Evolutionary conservation across 2,113 vertebrate genomes (phyloP), one percentile per base, ranked within the genome.

Genomic region (Paramormyrops kingsleyae): DNA sequence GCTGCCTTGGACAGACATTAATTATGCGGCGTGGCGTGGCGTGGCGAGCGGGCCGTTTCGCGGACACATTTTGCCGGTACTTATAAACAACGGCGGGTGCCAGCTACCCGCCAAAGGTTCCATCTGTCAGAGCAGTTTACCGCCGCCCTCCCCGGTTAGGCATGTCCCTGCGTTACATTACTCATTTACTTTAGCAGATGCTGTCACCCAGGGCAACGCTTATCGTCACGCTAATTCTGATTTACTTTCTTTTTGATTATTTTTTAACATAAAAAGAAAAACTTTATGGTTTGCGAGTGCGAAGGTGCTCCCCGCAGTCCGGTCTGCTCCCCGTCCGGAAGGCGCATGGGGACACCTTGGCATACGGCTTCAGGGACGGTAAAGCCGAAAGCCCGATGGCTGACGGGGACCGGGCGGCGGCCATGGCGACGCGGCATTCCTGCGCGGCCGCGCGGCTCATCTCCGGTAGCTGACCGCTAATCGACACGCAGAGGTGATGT

Each of bases 81-180:
- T 87, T 87, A 87, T 87, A 87, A 87, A 87, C 85, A 87, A 50
- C 85, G 27, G 1, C n/a, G 85, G 49, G 85, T 87, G 85, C 85
- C 85, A 87, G 85, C 85, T 87, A 56, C 49, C 85, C 31, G n/a
- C 85, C 21, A 87, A 87, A 87, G 85, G 50, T 87, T 87, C 85
- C 85, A 87, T 87, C 85, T 87, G 85, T 87, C 85, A 87, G 35
- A 87, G 35, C 85, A 56, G 27, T 35, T 52, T 52, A 87, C 27
- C n/a, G 85, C 50, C 24, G 31, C 17, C 85, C 85, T 87, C 85
- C 50, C 85, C 50, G n/a, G 46, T 19, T 39, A 53, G 49, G 13
- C 50, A 2, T 24, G 50, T 87, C 50, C 85, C 9, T 9, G 47
- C 50, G 15, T 39, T 56, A 87, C 85, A 87, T 87, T 87, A 87